Evolutionary conservation across 2,888 invertebrate genomes (phyloP), one percentile per base, ranked within the genome.

Genomic region (Leucophenga maculata): DNA sequence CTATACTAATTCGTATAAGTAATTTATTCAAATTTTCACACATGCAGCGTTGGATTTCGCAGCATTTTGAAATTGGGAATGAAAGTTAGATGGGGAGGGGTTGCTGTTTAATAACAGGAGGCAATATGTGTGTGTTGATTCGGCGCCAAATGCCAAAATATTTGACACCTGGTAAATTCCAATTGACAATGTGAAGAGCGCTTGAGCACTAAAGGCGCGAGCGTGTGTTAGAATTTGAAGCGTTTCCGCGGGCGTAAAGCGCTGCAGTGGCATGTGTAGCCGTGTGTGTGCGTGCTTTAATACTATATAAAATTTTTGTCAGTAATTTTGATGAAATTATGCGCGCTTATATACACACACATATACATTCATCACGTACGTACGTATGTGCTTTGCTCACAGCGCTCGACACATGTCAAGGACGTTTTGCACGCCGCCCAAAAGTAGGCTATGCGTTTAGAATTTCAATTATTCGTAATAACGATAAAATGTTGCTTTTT

Each of bases 91-190:
- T 65, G 71, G 50, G 48, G 57, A n/a, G n/a, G n/a, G n/a, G n/a
- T n/a, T n/a, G n/a, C n/a, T 46, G n/a, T 39, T 22, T 11, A 11
- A 39, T 54, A 50, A 57, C 18, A 26, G 44, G 72, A 64, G 71
- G 69, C 64, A 70, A 71, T 65, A 57, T 71, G 44, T 20, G 26
- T 32, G 39, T 54, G 20, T n/a, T 66, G n/a, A 32, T 18, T 52
- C 16, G 9, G 31, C 48, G 22, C 32, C 48, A 46, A 62, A 84
- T 75, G 84, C 74, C 74, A 83, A 83, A 83, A 83, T 83, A 81
- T 79, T 83, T 84, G 80, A 81, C 80, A 81, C 84, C 80, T 81
- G 76, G 62, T 83, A 75, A 80, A 83, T 84, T 84, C 78, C 82
- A 78, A 81, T 83, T 84, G 80, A 84, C 84, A 84, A 84, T 81